Base-by-base conservation (phyloP, 2,888 invertebrate species). In the Catocala nupta region DNA sequence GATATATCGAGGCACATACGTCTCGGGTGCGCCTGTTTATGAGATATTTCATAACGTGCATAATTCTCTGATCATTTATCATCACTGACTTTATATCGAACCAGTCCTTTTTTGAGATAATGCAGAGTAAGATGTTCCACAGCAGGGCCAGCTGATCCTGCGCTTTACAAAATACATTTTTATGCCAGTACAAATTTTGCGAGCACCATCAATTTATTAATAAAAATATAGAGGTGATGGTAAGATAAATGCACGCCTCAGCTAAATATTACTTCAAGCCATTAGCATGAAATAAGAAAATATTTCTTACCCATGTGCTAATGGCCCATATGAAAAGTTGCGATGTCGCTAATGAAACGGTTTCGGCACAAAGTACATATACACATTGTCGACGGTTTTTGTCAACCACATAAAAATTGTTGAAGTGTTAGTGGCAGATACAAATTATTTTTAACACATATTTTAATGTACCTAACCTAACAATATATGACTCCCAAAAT, bases 41-140 rank as follows among this genome's bases (percentile, higher is more conserved):
- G 87, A 91, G 87, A 92, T 92, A 91, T 93, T 91, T 90, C 91
- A 92, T 92, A 91, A 87, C 87, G 79, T 76, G 70, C 70, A 71
- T 70, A 75, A 64, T 75, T 71, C 70, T 65, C 67, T 55, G 72
- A 77, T 86, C 88, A 87, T 92, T 90, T 88, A 89, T 92, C 91
- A 90, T 81, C 70, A 65, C 67, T 75, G 73, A 74, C 68, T 74
- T 77, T 63, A 73, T 75, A 66, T 68, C 57, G 63, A 65, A 44
- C 36, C 49, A 33, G 45, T 47, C 48, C 6, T 45, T 50, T 43
- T 62, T 53, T 12, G 12, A 45, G 12, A 45, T 12, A 7, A 39
- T 9, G 36, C 36, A 39, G 36, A 39, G 9, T 39, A 39, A 39
- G 36, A 39, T 39, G 9, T 39, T 39, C 1, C 6, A 39, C 36